Evolutionary conservation across 2,797 vertebrate genomes (phyloP).

Genomic region (Florisuga fusca): DNA sequence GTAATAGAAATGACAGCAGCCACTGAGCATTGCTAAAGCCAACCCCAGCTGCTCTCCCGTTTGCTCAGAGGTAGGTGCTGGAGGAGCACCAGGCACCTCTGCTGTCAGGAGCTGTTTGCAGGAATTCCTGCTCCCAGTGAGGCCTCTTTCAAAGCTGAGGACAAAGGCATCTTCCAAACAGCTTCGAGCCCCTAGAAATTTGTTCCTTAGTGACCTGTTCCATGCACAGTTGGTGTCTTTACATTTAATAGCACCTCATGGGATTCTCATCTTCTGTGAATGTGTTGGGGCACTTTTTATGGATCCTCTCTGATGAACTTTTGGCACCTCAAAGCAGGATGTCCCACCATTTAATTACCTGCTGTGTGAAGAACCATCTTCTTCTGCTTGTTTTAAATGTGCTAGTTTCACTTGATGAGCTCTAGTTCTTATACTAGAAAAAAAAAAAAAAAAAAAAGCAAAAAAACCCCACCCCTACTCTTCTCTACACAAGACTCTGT

Average conservation of each 20-base stretch:
- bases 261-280: neutral
- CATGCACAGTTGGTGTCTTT: neutral
- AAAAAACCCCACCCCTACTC: neutral
- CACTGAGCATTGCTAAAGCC: neutral
- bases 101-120: neutral
- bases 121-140: neutral
- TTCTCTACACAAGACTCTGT: neutral
- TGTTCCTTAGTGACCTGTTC: neutral
- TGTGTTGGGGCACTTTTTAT: neutral
- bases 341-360: neutral
- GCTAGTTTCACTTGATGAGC: conserved; percentile 11
- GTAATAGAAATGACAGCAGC: neutral
- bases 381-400: neutral
- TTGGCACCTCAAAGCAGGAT: neutral
- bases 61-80: neutral
- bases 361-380: neutral
- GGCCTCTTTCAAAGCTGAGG: neutral
- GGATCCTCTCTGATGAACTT: neutral
- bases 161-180: neutral
- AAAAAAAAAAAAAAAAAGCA: neutral
- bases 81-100: neutral
- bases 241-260: neutral
- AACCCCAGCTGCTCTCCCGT: neutral
- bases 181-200: neutral
- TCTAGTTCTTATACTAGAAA: conserved; percentile 13